Conservation (phyloP, 1,140 invertebrate genomes). For the Caenorhabditis remanei region DNA sequence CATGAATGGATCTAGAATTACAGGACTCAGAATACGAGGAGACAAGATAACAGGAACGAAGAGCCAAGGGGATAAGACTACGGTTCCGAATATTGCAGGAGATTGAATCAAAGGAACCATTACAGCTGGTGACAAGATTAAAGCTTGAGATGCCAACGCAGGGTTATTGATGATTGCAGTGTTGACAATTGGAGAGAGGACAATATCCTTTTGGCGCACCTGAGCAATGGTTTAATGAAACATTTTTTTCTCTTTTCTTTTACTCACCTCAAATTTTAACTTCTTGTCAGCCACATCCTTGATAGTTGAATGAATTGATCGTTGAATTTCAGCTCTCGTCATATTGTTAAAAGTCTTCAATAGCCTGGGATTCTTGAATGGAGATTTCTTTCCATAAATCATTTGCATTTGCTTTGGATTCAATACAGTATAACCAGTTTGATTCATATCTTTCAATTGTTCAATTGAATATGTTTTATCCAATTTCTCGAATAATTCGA, state of each 20-base stretch:
- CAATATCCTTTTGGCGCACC: conserved; percentile 66
- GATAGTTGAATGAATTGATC: conserved; percentile 1
- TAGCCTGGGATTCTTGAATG: conserved; percentile 68
- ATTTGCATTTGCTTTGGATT: conserved; percentile 68
- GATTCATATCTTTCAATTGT: conserved; percentile 71
- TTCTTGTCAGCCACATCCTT: conserved; percentile 50
- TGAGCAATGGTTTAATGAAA: conserved; percentile 55
- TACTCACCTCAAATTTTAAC: conserved; percentile 51
- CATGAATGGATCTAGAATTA: conserved; percentile 65
- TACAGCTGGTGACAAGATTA: conserved; percentile 62
- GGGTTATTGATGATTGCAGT: conserved; percentile 68
- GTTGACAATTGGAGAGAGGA: conserved; percentile 66
- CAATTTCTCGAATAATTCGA: conserved; percentile 69
- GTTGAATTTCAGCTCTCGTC: conserved; percentile 9
- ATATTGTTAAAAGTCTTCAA: conserved; percentile 24
- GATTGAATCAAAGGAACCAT: conserved; percentile 59
- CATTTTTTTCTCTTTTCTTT: neutral
- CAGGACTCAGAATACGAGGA: conserved; percentile 68
- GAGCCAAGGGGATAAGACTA: conserved; percentile 66
- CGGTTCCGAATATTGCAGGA: conserved; percentile 58
- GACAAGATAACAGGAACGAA: conserved; percentile 73
- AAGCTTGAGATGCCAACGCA: conserved; percentile 41
- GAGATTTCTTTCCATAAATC: conserved; percentile 71
- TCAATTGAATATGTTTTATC: conserved; percentile 66
- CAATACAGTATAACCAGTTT: conserved; percentile 70